Evolutionary conservation across 2,888 invertebrate genomes (phyloP).

Genomic region (Epinotia bilunana): DNA sequence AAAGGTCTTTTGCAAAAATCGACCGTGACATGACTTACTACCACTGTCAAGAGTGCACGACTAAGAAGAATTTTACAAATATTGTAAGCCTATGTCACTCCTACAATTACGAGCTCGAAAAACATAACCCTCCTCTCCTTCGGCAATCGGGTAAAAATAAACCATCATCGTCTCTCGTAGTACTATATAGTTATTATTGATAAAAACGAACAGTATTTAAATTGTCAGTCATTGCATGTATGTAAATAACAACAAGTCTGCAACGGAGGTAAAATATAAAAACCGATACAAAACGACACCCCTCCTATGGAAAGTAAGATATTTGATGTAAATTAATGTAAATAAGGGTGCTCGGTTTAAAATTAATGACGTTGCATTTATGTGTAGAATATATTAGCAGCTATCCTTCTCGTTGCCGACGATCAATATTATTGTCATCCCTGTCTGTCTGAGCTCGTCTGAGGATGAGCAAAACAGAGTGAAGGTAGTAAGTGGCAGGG

Average conservation of each 20-base stretch:
- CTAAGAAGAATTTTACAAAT: no score
- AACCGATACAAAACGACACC: constrained; percentile 17
- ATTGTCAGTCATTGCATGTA: not conserved
- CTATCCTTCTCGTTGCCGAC: constrained; percentile 25
- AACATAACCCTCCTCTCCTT: no score
- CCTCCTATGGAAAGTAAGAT: constrained; percentile 3
- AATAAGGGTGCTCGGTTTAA: constrained; percentile 29
- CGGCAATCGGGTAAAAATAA: no score
- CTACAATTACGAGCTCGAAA: no score
- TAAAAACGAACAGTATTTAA: not conserved
- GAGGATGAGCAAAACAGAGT: constrained; percentile 27
- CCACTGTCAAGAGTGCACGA: no score
- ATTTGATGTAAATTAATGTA: constrained; percentile 39
- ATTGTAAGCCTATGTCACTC: no score
- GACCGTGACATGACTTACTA: no score
- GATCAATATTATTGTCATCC: constrained; percentile 44
- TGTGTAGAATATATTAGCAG: constrained; percentile 35
- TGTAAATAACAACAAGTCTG: not conserved
- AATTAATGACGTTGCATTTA: constrained; percentile 41
- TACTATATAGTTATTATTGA: not conserved
- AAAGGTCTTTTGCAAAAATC: no score
- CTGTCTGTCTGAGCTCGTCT: constrained; percentile 40
- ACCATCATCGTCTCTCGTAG: no score
- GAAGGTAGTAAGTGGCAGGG: constrained; percentile 19
- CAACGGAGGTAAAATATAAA: not conserved